These are phyloP conservation scores for Ladona fulva DNA, from an alignment of 1,140 invertebrate species.

Conservation along the genomic window DNA sequence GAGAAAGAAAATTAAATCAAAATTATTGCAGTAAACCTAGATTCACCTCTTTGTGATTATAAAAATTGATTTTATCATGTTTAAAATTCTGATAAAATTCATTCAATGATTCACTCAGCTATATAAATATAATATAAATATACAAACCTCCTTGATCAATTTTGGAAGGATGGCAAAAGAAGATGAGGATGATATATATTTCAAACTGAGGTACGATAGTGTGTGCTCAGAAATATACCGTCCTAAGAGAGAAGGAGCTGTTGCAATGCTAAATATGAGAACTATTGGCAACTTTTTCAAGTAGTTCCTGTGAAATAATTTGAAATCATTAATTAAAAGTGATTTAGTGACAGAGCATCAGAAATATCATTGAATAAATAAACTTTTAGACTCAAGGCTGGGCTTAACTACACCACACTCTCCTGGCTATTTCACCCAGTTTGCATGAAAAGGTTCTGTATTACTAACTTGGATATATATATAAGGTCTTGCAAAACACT, in stretches of 20 bases:
- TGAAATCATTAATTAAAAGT: background rate
- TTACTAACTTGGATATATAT: background rate
- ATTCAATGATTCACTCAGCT: background rate
- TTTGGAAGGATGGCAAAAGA: background rate
- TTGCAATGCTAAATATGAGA: background rate
- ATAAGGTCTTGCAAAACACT: background rate
- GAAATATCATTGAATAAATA: too few species aligned
- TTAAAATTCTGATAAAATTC: too few species aligned
- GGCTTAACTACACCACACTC: too few species aligned
- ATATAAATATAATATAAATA: background rate
- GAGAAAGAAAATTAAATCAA: too few species aligned
- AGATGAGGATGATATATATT: background rate
- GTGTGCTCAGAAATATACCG: background rate
- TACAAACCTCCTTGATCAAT: background rate
- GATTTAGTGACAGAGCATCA: too few species aligned
- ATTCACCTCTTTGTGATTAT: too few species aligned
- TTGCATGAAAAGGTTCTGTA: too few species aligned
- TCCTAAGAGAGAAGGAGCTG: background rate
- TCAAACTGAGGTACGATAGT: background rate
- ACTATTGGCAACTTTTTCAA: background rate
- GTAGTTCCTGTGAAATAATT: background rate
- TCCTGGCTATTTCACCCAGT: too few species aligned
- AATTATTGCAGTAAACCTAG: too few species aligned
- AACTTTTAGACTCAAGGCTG: too few species aligned
- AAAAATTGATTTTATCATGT: too few species aligned